Percentiles rank a stretch among this genome's conserved stretches.
These are phyloP conservation scores for Mercenaria mercenaria DNA, from an alignment of 1,140 invertebrate species.

Conservation along the genomic window DNA sequence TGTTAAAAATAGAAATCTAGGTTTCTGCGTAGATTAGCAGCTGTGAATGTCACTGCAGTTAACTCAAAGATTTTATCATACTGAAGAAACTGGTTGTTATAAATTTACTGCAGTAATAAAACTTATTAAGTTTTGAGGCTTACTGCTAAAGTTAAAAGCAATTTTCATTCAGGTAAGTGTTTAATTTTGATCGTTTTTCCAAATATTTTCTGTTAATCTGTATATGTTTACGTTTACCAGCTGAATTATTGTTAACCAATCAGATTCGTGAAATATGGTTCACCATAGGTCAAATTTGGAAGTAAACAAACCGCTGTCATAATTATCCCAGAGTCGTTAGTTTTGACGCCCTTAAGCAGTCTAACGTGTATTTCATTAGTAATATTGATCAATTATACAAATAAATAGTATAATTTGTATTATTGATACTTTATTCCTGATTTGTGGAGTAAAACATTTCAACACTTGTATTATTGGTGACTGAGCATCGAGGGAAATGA, in stretches of 20 bases:
- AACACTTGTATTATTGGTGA: too few relatives aligned
- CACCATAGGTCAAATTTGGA: constrained; percentile 17
- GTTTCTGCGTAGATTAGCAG: constrained; percentile 22
- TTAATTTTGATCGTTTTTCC: background rate
- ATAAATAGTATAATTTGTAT: background rate
- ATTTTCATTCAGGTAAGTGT: constrained; percentile 48
- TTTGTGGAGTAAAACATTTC: too few relatives aligned
- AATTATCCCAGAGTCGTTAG: too few relatives aligned
- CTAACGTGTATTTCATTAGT: too few relatives aligned
- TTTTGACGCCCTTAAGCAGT: too few relatives aligned
- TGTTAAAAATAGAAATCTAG: constrained; percentile 31
- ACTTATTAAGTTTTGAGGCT: too few relatives aligned
- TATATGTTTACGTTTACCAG: constrained; percentile 53
- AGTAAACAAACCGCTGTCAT: constrained; percentile 62
- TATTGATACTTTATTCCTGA: too few relatives aligned
- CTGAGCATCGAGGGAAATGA: too few relatives aligned
- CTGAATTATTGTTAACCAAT: constrained; percentile 26
- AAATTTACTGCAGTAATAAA: constrained; percentile 1
- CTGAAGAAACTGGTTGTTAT: background rate
- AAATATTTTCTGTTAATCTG: background rate
- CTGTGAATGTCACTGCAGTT: constrained; percentile 20
- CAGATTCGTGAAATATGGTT: background rate
- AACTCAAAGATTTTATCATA: background rate
- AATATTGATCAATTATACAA: too few relatives aligned
- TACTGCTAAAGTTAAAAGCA: background rate